These are phyloP conservation scores for Catamblyrhynchus diadema DNA, from an alignment of 2,797 vertebrate genomes.

Conservation along the genomic window DNA sequence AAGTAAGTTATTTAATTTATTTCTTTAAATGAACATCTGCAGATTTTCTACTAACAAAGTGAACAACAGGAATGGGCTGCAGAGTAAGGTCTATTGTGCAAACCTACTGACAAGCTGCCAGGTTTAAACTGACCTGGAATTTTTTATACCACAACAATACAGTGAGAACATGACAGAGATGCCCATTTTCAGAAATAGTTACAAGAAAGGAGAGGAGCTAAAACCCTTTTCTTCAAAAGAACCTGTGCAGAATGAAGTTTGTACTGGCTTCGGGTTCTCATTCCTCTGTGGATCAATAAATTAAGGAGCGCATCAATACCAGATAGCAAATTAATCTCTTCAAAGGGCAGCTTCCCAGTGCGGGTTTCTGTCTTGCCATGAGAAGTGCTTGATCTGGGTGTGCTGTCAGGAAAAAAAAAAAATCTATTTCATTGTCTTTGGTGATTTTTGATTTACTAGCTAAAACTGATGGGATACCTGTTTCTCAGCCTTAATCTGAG, in stretches of 20 bases:
- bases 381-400: slow-evolving; percentile 66
- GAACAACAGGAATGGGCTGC: neutral
- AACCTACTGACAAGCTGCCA: neutral
- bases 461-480: neutral
- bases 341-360: slow-evolving; percentile 31
- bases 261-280: slow-evolving; percentile 19
- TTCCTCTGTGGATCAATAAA: slow-evolving; percentile 64
- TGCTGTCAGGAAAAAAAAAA: slow-evolving; percentile 49
- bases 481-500: neutral
- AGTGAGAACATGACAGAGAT: neutral
- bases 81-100: neutral
- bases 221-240: neutral
- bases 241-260: slow-evolving; percentile 22
- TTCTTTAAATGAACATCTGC: neutral
- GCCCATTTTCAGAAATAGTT: neutral
- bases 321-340: slow-evolving; percentile 66
- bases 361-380: slow-evolving; percentile 47
- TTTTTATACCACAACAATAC: neutral
- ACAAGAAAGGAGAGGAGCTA: neutral
- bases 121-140: neutral
- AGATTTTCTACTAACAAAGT: neutral
- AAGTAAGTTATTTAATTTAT: neutral
- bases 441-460: slow-evolving; percentile 33
- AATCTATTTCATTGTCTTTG: slow-evolving; percentile 63
- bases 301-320: slow-evolving; percentile 61